Base-by-base conservation (phyloP, 2,888 invertebrate species). In the Drosophila rubida region DNA sequence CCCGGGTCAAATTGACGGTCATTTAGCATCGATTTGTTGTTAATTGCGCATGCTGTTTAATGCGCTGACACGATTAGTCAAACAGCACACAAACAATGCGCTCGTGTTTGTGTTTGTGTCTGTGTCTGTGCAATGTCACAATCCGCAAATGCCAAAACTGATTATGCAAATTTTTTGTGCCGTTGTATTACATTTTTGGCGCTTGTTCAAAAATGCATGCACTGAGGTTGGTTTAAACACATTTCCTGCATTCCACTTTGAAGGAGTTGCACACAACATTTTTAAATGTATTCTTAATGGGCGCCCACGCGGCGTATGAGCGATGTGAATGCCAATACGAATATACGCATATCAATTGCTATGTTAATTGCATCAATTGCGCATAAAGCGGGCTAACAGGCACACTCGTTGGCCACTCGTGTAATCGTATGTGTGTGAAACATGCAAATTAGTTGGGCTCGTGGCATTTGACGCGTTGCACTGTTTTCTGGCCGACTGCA, bases 111-210 rank as follows among this genome's bases (percentile, higher is more conserved):
- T n/a, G n/a, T n/a, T n/a, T n/a, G n/a, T n/a, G n/a, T n/a, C n/a
- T n/a, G n/a, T 42, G 59, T 57, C 50, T 37, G 49, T 41, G 16
- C 64, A 50, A 55, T 51, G 55, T 44, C 39, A 42, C 11, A 37
- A 50, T 25, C 5, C 30, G n/a, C 39, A 48, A 69, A 32, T 58
- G 48, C 23, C 44, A 63, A 63, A 78, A 78, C 71, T 73, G 68
- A 85, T 87, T 87, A 87, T 87, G 77, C 69, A 79, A 87, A 87
- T 61, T 14, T 54, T 53, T 42, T 19, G 14, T 27, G 23, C 4
- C 23, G 23, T 4, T 54, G 14, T 8, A 5, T 53, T 42, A 41
- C n/a, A 41, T 41, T 13, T 53, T 53, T 54, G 25, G 37, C 37
- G 25, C 23, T 16, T 19, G 13, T 44, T 44, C 46, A 53, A 7